Conservation (phyloP, 2,888 invertebrate species). For the Tridacna gigas region DNA sequence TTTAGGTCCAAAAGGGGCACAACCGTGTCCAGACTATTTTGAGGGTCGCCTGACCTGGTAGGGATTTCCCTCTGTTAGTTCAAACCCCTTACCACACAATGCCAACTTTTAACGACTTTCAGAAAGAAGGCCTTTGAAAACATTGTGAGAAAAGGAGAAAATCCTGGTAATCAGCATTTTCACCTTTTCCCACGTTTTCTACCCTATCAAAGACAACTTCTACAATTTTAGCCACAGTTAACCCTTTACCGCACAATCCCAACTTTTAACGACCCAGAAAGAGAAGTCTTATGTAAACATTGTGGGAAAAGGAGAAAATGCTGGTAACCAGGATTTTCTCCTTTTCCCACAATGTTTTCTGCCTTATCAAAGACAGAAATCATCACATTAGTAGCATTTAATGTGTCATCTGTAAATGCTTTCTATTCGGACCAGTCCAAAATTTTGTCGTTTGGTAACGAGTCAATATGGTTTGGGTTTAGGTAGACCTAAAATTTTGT, state of each 20-base stretch:
- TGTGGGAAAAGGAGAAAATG: conserved; percentile 1
- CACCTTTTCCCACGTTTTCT: not conserved
- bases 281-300: not conserved
- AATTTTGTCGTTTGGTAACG: no score
- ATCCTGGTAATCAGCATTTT: not conserved
- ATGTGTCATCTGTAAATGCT: no score
- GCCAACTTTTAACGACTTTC: not conserved
- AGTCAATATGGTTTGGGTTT: no score
- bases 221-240: not conserved
- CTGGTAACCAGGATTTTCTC: no score
- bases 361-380: no score
- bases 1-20: no score
- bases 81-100: not conserved
- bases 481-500: no score
- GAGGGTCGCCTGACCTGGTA: no score
- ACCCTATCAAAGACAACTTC: not conserved
- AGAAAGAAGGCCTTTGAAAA: not conserved
- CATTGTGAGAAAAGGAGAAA: not conserved
- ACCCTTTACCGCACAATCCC: not conserved
- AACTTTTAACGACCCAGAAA: not conserved
- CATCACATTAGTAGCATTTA: no score
- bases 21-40: no score
- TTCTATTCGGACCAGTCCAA: no score
- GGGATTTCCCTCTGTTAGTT: not conserved
- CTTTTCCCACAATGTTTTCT: no score